A percentile compares a stretch with the other conserved stretches of the same genome.
phyloP scores from a whole-genome alignment of 2,888 invertebrate species.

The Nemotelus nigrinus region DNA sequence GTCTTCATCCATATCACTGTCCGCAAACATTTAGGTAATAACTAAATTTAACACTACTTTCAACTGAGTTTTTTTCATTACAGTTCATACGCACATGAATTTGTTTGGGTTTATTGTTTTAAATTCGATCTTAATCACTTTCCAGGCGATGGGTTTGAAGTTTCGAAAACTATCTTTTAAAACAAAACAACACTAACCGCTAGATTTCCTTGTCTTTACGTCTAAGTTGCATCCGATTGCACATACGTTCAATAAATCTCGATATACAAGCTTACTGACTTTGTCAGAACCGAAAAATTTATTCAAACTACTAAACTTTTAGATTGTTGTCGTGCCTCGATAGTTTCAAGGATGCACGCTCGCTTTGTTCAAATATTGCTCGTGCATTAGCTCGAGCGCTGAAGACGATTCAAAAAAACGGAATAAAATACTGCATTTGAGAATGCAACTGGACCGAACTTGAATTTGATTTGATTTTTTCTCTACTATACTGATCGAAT shows the following conservation, averaged over 20 bases:
- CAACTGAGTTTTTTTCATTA: not conserved
- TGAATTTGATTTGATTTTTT: slow-evolving; percentile 22
- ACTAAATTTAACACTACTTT: not conserved
- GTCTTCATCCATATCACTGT: slow-evolving; percentile 40
- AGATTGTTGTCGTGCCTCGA: slow-evolving; percentile 5
- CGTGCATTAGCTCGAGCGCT: not conserved
- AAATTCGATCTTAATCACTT: too few relatives aligned
- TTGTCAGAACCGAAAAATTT: not conserved
- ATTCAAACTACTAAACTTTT: slow-evolving; percentile 38
- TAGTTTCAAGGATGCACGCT: slow-evolving; percentile 9
- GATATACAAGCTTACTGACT: not conserved
- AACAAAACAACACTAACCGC: not conserved
- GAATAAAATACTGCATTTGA: slow-evolving; percentile 1
- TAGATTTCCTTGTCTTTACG: not conserved
- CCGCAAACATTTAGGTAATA: slow-evolving; percentile 23
- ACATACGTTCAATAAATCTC: slow-evolving; percentile 21
- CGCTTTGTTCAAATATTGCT: not conserved
- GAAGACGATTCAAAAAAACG: not conserved
- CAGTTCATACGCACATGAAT: not conserved
- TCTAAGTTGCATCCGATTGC: slow-evolving; percentile 26
- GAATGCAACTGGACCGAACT: slow-evolving; percentile 16
- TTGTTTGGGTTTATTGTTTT: not conserved
- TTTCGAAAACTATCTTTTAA: too few relatives aligned
- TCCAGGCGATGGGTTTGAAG: too few relatives aligned
- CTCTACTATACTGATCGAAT: slow-evolving; percentile 61